Conservation (phyloP, 2,113 vertebrate genomes). For the Hepsetus odoe region DNA sequence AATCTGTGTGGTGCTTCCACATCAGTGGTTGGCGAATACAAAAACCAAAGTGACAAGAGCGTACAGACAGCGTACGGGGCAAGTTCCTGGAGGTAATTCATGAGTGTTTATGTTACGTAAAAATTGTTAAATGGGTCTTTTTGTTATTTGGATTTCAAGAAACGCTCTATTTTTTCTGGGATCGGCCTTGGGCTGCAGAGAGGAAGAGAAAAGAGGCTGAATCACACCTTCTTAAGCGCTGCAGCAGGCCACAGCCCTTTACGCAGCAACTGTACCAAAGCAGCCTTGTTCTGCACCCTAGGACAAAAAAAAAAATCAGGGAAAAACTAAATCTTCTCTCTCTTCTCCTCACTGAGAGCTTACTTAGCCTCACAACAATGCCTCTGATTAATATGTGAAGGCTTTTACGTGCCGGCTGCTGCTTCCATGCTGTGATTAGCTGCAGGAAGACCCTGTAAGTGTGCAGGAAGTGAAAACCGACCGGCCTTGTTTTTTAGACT, state of each 20-base stretch:
- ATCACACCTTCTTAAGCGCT: constrained; percentile 25
- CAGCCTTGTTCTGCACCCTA: not conserved
- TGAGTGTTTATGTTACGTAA: not conserved
- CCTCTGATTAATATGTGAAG: constrained; percentile 55
- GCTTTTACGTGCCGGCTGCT: constrained; percentile 35
- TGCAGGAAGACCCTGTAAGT: not conserved
- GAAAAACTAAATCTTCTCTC: constrained; percentile 17
- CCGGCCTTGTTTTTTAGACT: not conserved
- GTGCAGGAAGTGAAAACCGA: not conserved
- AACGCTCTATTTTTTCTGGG: not conserved
- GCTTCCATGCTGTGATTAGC: constrained; percentile 31
- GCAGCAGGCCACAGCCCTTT: constrained; percentile 14
- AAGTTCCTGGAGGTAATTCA: not conserved
- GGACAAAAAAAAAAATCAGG: constrained; percentile 39
- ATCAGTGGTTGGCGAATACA: not conserved
- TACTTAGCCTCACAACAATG: constrained; percentile 38
- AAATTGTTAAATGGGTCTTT: not conserved
- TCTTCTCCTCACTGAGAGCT: constrained; percentile 34
- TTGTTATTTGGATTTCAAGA: not conserved
- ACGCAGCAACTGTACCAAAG: constrained; percentile 9
- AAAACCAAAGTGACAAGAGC: not conserved
- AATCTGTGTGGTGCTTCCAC: not conserved
- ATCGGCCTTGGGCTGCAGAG: not conserved
- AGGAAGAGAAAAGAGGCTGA: not conserved
- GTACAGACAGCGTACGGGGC: not conserved